phyloP scores from a whole-genome alignment of 2,113 vertebrate species.

The Dissostichus mawsoni region DNA sequence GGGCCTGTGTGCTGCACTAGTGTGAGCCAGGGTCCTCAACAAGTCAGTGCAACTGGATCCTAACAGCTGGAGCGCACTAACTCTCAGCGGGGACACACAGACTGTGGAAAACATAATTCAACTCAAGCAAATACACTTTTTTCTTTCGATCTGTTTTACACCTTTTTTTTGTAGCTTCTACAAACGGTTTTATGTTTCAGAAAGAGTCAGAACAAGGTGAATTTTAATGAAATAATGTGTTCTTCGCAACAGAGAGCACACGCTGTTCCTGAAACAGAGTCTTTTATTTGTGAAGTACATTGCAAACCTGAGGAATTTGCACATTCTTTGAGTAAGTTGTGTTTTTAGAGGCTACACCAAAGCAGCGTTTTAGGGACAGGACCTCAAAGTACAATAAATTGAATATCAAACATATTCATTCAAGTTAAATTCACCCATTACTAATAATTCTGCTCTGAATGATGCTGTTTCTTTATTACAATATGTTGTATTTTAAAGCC shows the following conservation, averaged over 20 bases:
- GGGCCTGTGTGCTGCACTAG: conserved; percentile 81
- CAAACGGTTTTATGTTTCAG: conserved; percentile 15
- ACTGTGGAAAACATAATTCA: conserved; percentile 24
- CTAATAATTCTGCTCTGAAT: not conserved
- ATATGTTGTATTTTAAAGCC: not conserved
- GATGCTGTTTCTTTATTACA: not conserved
- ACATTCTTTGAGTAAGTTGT: conserved; percentile 3
- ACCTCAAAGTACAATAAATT: not conserved
- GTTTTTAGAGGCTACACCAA: not conserved
- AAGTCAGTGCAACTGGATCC: conserved; percentile 67
- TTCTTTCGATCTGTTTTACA: conserved; percentile 17
- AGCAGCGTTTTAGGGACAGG: not conserved
- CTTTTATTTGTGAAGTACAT: conserved; percentile 29
- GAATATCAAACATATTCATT: not conserved
- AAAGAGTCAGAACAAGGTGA: not conserved
- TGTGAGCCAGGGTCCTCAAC: conserved; percentile 79
- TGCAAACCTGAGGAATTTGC: conserved; percentile 27
- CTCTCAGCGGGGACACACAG: conserved; percentile 52
- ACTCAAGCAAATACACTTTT: conserved; percentile 21
- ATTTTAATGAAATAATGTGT: not conserved
- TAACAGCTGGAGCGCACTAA: conserved; percentile 72
- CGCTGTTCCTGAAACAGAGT: conserved; percentile 1
- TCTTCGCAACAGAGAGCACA: conserved; percentile 11
- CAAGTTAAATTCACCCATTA: not conserved
- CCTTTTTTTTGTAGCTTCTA: not conserved